Conservation (phyloP, 2,113 vertebrate genomes). For the Naja naja region DNA sequence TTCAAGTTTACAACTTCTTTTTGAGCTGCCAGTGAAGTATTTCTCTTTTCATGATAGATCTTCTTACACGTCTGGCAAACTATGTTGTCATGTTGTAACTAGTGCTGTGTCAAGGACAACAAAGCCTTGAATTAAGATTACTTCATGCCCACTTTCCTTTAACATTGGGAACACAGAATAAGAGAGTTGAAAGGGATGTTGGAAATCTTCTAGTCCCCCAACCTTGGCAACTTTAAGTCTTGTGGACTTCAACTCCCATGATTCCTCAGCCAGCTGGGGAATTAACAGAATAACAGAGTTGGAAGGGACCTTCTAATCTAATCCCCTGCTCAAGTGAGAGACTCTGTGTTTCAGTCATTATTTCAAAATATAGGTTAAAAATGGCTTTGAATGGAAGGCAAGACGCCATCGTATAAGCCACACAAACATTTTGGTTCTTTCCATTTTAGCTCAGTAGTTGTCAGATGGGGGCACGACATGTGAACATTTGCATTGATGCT, state of each 20-base stretch:
- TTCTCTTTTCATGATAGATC: conserved; percentile 27
- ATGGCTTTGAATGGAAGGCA: conserved; percentile 22
- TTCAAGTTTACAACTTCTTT: conserved; percentile 11
- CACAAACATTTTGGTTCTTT: not conserved
- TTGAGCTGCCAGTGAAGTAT: conserved; percentile 18
- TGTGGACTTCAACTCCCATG: no score
- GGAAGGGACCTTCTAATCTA: not conserved
- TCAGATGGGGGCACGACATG: not conserved
- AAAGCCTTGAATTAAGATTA: not conserved
- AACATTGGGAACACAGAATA: not conserved
- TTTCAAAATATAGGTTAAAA: conserved; percentile 21
- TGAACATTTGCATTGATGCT: not conserved
- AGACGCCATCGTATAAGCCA: not conserved
- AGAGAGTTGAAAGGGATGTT: not conserved
- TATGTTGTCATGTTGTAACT: not conserved
- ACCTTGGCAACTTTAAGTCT: not conserved
- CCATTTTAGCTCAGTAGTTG: not conserved
- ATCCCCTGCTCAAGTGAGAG: not conserved
- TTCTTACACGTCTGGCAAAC: conserved; percentile 5
- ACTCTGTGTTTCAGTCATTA: conserved; percentile 2
- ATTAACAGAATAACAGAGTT: not conserved
- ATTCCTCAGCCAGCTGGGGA: no score
- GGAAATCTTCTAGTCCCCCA: not conserved
- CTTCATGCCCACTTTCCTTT: conserved; percentile 2
- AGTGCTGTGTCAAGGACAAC: conserved; percentile 14